phyloP scores from a whole-genome alignment of 92 coral and sea anemone species.

The Bergia puertoricense region DNA sequence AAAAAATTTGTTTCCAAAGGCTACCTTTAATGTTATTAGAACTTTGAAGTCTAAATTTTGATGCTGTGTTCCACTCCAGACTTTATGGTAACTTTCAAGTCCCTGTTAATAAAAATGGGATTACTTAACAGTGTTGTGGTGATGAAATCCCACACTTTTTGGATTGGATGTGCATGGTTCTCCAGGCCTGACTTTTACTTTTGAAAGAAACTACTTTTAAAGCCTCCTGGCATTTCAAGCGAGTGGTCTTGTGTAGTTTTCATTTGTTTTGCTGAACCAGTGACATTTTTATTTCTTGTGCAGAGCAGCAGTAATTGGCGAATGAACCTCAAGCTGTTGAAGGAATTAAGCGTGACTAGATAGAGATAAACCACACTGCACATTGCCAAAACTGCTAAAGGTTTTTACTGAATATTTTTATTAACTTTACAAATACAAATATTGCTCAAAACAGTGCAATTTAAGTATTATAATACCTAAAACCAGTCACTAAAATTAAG shows the following conservation, averaged over 20 bases:
- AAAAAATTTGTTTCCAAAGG: too few species aligned
- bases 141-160: too few species aligned
- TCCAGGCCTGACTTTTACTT: too few species aligned
- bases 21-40: too few species aligned
- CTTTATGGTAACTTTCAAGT: too few species aligned
- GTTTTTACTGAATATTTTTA: not conserved
- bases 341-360: not conserved
- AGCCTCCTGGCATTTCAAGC: not conserved
- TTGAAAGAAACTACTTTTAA: too few species aligned
- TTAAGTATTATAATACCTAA: not conserved
- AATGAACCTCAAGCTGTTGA: slow-evolving; percentile 21
- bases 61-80: too few species aligned
- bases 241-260: not conserved
- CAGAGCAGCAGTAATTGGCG: not conserved
- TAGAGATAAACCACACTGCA: slow-evolving; percentile 10
- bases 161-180: too few species aligned
- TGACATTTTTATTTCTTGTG: not conserved
- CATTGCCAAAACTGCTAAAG: slow-evolving; percentile 37
- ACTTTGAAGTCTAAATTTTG: too few species aligned
- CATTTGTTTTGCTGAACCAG: not conserved
- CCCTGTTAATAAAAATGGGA: too few species aligned
- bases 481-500: not conserved
- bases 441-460: not conserved
- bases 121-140: too few species aligned
- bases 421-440: not conserved